Conservation (phyloP, 2,113 vertebrate species). For the Nannospalax galili region DNA sequence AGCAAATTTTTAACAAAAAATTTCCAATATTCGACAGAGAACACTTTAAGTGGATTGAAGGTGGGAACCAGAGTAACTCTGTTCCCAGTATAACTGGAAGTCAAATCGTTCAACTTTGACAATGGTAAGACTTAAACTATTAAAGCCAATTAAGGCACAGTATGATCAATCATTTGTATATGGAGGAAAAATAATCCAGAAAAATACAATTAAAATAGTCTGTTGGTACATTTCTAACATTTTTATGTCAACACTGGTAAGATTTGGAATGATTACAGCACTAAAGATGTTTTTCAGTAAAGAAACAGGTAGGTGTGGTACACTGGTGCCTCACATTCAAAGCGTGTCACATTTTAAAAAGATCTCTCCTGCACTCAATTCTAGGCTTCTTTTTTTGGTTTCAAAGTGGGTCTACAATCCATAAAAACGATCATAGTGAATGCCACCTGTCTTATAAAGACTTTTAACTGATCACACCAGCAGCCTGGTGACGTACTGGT, state of each 20-base stretch:
- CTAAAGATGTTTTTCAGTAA: not conserved
- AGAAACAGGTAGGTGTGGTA: not conserved
- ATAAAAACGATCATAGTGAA: not conserved
- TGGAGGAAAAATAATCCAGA: slow-evolving; percentile 1
- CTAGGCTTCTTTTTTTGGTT: slow-evolving; percentile 1
- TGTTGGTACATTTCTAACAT: not conserved
- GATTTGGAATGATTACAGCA: slow-evolving; percentile 4
- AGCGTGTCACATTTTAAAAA: not conserved
- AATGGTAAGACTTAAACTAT: not conserved
- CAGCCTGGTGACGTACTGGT: slow-evolving; percentile 90
- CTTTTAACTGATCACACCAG: slow-evolving; percentile 81
- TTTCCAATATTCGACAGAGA: not conserved
- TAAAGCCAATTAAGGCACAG: slow-evolving; percentile 53
- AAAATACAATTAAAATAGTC: slow-evolving; percentile 48
- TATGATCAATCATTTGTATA: slow-evolving; percentile 21
- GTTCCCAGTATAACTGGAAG: not conserved
- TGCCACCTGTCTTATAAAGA: not conserved
- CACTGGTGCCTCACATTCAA: slow-evolving; percentile 43
- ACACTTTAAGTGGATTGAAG: not conserved
- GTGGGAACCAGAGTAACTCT: not conserved
- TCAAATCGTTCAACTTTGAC: slow-evolving; percentile 28
- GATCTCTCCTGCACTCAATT: not conserved
- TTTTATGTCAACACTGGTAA: slow-evolving; percentile 15
- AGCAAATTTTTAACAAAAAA: not conserved
- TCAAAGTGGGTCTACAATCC: not conserved